phyloP scores from a whole-genome alignment of 2,797 vertebrate species.

The Dipus sagitta region DNA sequence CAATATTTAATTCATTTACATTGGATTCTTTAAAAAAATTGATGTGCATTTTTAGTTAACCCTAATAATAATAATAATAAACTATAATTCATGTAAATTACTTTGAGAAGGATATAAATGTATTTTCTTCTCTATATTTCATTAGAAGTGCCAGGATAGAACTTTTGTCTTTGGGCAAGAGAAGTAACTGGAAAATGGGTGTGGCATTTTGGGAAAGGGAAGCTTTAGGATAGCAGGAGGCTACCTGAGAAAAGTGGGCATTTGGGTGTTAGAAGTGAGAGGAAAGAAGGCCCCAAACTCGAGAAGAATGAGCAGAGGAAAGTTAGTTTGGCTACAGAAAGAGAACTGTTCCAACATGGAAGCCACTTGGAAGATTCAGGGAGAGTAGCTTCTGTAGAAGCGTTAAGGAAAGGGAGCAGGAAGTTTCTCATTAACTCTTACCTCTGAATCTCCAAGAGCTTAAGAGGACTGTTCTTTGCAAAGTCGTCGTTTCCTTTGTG shows the following conservation, averaged over 20 bases:
- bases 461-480: neutral
- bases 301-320: neutral
- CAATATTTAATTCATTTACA: slow-evolving; percentile 4
- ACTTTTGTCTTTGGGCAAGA: neutral
- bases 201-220: no score
- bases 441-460: neutral
- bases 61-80: neutral
- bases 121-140: neutral
- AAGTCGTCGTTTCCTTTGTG: neutral
- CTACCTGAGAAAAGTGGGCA: neutral
- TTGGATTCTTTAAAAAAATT: slow-evolving; percentile 14
- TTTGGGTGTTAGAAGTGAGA: neutral
- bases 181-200: neutral
- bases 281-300: neutral
- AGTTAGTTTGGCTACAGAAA: neutral
- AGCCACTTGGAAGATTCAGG: neutral
- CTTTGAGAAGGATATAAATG: neutral
- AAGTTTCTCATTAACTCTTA: neutral
- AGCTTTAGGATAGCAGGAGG: neutral
- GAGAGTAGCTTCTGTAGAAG: neutral
- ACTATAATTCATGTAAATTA: slow-evolving; percentile 36
- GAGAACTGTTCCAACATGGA: neutral
- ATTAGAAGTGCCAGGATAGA: neutral
- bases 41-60: slow-evolving; percentile 22
- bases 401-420: neutral